phyloP scores from a whole-genome alignment of 2,113 vertebrate genomes.

The Rhabdomys dilectus region DNA sequence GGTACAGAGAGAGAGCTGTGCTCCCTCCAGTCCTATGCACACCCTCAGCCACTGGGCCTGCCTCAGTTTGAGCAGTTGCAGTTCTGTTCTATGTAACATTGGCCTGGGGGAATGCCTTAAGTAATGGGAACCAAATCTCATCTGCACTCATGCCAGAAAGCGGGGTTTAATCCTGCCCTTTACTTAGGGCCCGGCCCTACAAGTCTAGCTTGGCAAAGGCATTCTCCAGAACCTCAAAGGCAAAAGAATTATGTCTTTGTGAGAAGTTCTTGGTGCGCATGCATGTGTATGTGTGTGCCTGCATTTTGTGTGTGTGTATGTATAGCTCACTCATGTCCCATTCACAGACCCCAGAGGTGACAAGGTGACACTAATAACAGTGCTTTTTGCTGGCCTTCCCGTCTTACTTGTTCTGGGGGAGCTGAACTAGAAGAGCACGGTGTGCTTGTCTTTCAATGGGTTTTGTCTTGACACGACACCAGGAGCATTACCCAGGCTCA shows the following conservation, averaged over 20 bases:
- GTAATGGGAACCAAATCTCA: constrained; percentile 49
- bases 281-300: neutral
- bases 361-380: neutral
- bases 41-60: neutral
- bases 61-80: neutral
- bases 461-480: neutral
- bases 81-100: neutral
- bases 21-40: neutral
- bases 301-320: neutral
- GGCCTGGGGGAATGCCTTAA: neutral
- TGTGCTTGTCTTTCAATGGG: neutral
- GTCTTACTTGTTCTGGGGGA: neutral
- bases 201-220: neutral
- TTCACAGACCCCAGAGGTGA: neutral
- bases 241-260: neutral
- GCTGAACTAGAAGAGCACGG: neutral
- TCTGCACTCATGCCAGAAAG: constrained; percentile 19
- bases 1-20: too few relatives aligned
- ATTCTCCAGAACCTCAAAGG: neutral
- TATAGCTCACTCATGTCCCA: neutral
- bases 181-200: neutral
- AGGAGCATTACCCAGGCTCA: neutral
- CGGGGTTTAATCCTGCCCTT: neutral
- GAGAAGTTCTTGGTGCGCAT: neutral
- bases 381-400: neutral